phyloP scores from a whole-genome alignment of 1,140 invertebrate species.

The Dryas iulia region DNA sequence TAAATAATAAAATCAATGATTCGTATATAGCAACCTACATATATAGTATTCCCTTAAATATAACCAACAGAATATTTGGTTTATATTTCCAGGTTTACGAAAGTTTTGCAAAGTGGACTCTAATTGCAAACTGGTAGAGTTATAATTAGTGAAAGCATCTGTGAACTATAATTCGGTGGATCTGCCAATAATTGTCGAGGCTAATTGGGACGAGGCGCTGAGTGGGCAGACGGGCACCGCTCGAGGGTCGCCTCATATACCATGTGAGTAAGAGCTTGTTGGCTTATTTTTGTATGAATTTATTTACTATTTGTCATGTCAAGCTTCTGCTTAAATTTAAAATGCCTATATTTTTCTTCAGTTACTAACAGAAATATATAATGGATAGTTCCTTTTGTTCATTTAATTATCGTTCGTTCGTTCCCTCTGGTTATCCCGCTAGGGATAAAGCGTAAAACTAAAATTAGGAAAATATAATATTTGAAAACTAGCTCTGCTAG shows the following conservation, averaged over 20 bases:
- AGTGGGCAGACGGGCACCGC: slow-evolving; percentile 20
- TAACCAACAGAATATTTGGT: neutral
- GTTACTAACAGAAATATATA: too few species aligned
- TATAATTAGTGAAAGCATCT: neutral
- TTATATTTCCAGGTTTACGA: neutral
- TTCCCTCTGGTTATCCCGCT: too few species aligned
- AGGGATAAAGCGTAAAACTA: too few species aligned
- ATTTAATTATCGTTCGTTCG: too few species aligned
- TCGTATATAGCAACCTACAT: neutral
- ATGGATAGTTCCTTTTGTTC: too few species aligned
- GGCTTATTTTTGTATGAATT: neutral
- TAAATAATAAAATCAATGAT: neutral
- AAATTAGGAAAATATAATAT: too few species aligned
- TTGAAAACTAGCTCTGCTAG: too few species aligned
- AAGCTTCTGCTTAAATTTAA: too few species aligned
- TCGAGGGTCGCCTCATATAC: neutral
- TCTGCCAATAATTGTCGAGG: slow-evolving; percentile 29
- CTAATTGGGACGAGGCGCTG: slow-evolving; percentile 28
- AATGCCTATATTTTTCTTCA: too few species aligned
- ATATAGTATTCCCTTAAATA: neutral
- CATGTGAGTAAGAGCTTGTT: neutral
- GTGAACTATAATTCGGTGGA: slow-evolving; percentile 14
- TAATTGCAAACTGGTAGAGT: neutral
- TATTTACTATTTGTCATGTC: neutral
- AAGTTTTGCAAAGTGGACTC: neutral